Base-by-base conservation (phyloP, 2,888 invertebrate genomes). In the Mellilla xanthometata region DNA sequence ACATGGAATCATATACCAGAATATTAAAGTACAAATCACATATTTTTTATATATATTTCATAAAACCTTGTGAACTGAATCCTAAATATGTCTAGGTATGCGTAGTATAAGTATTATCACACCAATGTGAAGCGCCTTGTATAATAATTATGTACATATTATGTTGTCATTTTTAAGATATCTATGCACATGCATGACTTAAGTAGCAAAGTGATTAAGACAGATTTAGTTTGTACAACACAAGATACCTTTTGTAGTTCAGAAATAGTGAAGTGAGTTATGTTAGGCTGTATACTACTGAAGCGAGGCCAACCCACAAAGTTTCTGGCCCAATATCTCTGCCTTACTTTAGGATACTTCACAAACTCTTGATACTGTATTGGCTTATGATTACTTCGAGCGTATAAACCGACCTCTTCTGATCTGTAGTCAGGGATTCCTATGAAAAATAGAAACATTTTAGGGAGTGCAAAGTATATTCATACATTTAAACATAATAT, bases 341-440 rank as follows among this genome's bases (percentile, higher is more conserved):
- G 93, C 39, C 97, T 91, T 0, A 92, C 85, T 55, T 86, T 78
- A 2, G 92, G 84, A 19, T 92, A 94, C 56, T 92, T 92, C 0
- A 95, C 77, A 88, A 98, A 99, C 54, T 98, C 96, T 78, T 94
- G 93, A 70, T 96, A 95, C 58, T 95, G 94, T 15, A 98, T 92
- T 0, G 99, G 99, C 65, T 95, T 94, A 61, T 94, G 94, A 60
- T 94, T 94, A 45, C 94, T 94, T 6, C 95, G 92, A 0, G 97
- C 97, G 76, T 97, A 99, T 5, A 98, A 87, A 0, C 98, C 98
- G 8, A 98, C 98, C 49, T 93, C 95, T 82, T 95, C 95, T 0
- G 98, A 98, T 59, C 98, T 92, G 72, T 98, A 98, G 80, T 98
- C 98, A 3, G 98, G 98, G 67, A 98, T 97, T 44, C 98, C 98